These are phyloP conservation scores for Iphiclides podalirius DNA, from an alignment of 2,888 invertebrate species.

Conservation along the genomic window DNA sequence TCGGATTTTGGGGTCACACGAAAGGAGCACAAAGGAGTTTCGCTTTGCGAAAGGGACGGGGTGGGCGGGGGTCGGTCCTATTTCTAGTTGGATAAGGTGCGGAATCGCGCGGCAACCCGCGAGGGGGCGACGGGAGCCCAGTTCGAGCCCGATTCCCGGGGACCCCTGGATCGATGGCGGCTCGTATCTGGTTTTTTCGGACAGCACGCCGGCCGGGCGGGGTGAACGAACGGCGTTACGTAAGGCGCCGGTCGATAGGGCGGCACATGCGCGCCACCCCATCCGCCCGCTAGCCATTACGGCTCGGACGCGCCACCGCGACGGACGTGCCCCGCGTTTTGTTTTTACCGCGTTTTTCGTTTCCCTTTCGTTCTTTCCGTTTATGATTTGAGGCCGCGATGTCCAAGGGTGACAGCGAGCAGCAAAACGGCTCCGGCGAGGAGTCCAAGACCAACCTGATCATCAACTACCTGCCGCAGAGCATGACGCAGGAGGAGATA, in stretches of 20 bases:
- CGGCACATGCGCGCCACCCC: slow-evolving; percentile 55
- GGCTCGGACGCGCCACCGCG: slow-evolving; percentile 72
- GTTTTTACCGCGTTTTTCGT: slow-evolving; percentile 79
- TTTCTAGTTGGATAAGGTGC: slow-evolving; percentile 24
- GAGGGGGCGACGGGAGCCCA: too few species aligned
- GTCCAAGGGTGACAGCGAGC: slow-evolving; percentile 92
- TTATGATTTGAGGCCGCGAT: slow-evolving; percentile 84
- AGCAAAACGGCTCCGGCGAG: slow-evolving; percentile 92
- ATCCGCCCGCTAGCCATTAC: slow-evolving; percentile 49
- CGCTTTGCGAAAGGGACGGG: slow-evolving; percentile 16
- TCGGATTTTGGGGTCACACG: slow-evolving; percentile 21
- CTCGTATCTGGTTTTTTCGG: slow-evolving; percentile 78
- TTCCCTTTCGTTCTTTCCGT: slow-evolving; percentile 81
- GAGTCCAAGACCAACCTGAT: slow-evolving; percentile 99
- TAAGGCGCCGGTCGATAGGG: slow-evolving; percentile 67
- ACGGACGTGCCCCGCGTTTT: slow-evolving; percentile 72
- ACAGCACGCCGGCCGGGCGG: slow-evolving; percentile 71
- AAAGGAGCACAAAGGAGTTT: slow-evolving; percentile 20
- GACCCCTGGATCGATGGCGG: slow-evolving; percentile 55
- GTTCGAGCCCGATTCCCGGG: slow-evolving; percentile 48
- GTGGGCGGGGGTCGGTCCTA: slow-evolving; percentile 2
- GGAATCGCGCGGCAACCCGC: slow-evolving; percentile 22
- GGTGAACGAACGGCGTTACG: slow-evolving; percentile 77
- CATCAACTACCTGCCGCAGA: slow-evolving; percentile 99
- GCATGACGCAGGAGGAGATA: slow-evolving; percentile 99